These are phyloP conservation scores for Arion vulgaris DNA, from an alignment of 1,140 invertebrate species.

Conservation along the genomic window DNA sequence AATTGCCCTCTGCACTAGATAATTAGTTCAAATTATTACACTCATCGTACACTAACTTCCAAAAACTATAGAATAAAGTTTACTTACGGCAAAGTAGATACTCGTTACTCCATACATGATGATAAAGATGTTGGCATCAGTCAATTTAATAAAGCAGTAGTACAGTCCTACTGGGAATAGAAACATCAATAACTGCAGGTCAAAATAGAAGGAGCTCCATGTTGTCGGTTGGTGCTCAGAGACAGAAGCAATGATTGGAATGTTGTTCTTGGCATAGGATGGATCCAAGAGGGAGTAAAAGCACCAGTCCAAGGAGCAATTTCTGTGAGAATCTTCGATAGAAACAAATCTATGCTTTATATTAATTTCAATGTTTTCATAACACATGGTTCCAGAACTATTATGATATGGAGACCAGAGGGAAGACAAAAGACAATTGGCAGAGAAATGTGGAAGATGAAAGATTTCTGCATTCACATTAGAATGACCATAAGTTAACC, in stretches of 20 bases:
- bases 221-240: slow-evolving; percentile 99
- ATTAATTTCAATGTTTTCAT: too few relatives aligned
- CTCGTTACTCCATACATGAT: slow-evolving; percentile 97
- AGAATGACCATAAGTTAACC: too few relatives aligned
- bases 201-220: slow-evolving; percentile 99
- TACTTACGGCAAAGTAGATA: slow-evolving; percentile 96
- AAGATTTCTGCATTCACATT: neutral
- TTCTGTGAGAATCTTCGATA: slow-evolving; percentile 78
- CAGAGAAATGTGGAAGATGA: too few relatives aligned
- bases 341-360: too few relatives aligned
- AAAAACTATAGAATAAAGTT: too few relatives aligned
- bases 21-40: too few relatives aligned
- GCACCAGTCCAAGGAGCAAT: slow-evolving; percentile 98
- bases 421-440: too few relatives aligned
- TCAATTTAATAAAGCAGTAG: slow-evolving; percentile 94
- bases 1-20: too few relatives aligned
- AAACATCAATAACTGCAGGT: slow-evolving; percentile 94
- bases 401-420: too few relatives aligned
- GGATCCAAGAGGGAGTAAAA: slow-evolving; percentile 98
- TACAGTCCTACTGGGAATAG: slow-evolving; percentile 95
- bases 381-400: too few relatives aligned
- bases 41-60: too few relatives aligned
- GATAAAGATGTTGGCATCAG: slow-evolving; percentile 97
- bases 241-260: slow-evolving; percentile 98
- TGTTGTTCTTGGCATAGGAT: slow-evolving; percentile 99